Base-by-base conservation (phyloP, 2,888 invertebrate genomes). In the Pyrocoelia pectoralis region DNA sequence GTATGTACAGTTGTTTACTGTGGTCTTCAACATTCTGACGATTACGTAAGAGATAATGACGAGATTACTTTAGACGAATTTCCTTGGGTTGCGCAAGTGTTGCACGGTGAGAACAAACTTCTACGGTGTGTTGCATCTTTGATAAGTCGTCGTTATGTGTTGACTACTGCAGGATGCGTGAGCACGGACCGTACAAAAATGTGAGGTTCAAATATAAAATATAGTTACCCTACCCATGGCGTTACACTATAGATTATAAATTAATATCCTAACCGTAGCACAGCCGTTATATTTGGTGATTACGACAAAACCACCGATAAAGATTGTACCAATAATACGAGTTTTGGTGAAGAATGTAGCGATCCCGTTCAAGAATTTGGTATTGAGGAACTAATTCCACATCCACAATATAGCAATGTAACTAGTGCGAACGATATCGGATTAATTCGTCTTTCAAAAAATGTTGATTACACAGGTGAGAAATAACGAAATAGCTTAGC, bases 11-110 rank as follows among this genome's bases (percentile, higher is more conserved):
- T n/a, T n/a, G n/a, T n/a, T 1, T 55, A 14, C 15, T 55, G 55
- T 13, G 55, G 55, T 14, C 43, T 24, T 12, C 55, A 55, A 29
- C 55, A 46, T 12, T 1, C 46, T n/a, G 55, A 55, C 19, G 55
- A 55, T 28, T 55, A 55, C n/a, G 14, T 15, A 13, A 19, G 46
- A 2, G 12, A 12, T 5, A n/a, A n/a, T n/a, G 18, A 28, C 17
- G n/a, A 14, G 2, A 48, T 29, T 2, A 24, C 55, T 1, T 9
- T 49, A 17, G 49, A 49, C 12, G 49, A 49, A 19, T 49, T 49
- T 49, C 49, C 49, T 6, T 49, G 49, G 49, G 2, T 49, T 9
- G 49, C 12, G 2, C 19, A 19, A 19, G 2, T 49, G 24, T 19
- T 19, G 12, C 9, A 49, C n/a, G 12, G 12, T 9, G 13, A 49